Evolutionary conservation across 2,888 invertebrate species (phyloP), one percentile per base, ranked within the genome.

Genomic region (Drosophila silvestris): DNA sequence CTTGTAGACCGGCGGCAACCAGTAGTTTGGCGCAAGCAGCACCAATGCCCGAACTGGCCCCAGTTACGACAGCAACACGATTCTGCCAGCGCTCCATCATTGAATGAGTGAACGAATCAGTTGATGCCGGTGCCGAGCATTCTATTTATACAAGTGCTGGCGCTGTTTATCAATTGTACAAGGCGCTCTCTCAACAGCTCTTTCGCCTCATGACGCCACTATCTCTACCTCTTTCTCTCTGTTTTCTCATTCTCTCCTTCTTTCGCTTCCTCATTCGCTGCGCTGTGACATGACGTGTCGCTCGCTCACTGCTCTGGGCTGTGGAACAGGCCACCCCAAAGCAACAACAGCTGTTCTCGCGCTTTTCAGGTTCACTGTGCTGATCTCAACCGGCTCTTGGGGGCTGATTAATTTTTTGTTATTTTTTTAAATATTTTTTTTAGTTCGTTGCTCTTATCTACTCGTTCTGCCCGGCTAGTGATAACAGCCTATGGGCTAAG

Each of bases 31-130:
- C 93, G 56, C 94, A 93, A 3, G 94, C 94, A 4, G 94, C 94
- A 7, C 95, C 96, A 68, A 96, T 95, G 6, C 95, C 96, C 0
- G 94, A 94, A 89, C 95, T 95, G 22, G 95, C 95, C 22, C 96
- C 96, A 0, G 95, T 96, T 59, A 96, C 95, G 22, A 96, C 94
- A 0, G 95, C 95, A 0, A 95, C 94, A 83, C 95, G 94, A 69
- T 95, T 95, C 5, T 85, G 80, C 92, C 93, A 92, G 68, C 92
- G 92, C 57, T 92, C 91, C 92, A 92, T 92, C 12, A 50, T 67
- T 16, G 22, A 30, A 54, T 54, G 19, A 37, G 19, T 35, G 33
- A 64, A 37, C 19, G 54, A 52, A 44, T 47, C 59, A 52, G n/a
- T 28, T 16, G 26, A 44, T 57, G n/a, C 14, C 26, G 53, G 19